These are phyloP conservation scores for Perca fluviatilis DNA, from an alignment of 2,113 vertebrate genomes.

Conservation along the genomic window DNA sequence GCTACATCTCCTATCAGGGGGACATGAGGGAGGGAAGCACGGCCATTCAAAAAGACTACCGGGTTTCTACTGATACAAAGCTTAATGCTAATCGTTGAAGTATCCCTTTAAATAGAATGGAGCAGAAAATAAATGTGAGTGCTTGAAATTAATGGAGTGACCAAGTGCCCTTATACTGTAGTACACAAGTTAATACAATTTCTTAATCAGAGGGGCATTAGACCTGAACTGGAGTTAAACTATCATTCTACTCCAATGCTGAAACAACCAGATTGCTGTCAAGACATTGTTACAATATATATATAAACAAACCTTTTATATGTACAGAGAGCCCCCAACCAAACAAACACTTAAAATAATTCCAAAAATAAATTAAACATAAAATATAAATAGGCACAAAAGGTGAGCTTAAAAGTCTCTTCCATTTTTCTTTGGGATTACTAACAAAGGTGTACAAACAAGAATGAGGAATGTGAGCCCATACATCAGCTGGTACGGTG, in stretches of 20 bases:
- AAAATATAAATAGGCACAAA: constrained; percentile 73
- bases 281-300: constrained; percentile 35
- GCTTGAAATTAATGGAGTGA: constrained; percentile 46
- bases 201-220: constrained; percentile 40
- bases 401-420: constrained; percentile 73
- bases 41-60: too few relatives aligned
- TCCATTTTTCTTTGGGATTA: constrained; percentile 37
- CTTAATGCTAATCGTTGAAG: too few relatives aligned
- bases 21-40: too few relatives aligned
- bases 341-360: constrained; percentile 67
- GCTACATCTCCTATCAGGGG: too few relatives aligned
- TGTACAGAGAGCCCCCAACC: constrained; percentile 54
- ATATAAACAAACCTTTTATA: constrained; percentile 9
- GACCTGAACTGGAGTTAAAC: constrained; percentile 28
- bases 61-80: too few relatives aligned
- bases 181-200: constrained; percentile 40
- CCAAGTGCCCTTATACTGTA: constrained; percentile 26
- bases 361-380: constrained; percentile 57
- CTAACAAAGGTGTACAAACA: constrained; percentile 14
- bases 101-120: constrained; percentile 1
- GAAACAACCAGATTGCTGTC: constrained; percentile 26
- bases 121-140: constrained; percentile 9
- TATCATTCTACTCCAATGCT: constrained; percentile 6
- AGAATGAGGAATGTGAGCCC: constrained; percentile 48
- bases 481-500: constrained; percentile 12